Evolutionary conservation across 2,888 invertebrate genomes (phyloP), one percentile per base, ranked within the genome.

Genomic region (Pterobdella sp.): DNA sequence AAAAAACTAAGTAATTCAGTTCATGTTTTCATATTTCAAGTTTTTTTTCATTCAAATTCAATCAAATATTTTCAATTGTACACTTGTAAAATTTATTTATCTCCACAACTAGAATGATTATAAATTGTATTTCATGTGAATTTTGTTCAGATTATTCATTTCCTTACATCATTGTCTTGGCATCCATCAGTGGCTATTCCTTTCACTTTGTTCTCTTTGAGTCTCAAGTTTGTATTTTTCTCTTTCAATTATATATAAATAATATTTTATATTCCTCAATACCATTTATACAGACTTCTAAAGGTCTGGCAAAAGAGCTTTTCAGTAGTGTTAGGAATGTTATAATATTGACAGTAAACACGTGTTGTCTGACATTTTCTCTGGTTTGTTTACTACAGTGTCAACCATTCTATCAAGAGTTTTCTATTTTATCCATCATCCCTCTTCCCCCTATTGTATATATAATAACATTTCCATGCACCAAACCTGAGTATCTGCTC

Each of bases 181-280:
- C 93, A 78, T 94, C 95, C 2, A 90, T 95, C 83, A 88, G 94
- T 81, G 92, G 94, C 14, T 93, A 91, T 83, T 94, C 95, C 1
- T 90, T 91, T 3, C 94, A 95, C 84, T 92, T 94, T 85, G 91
- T 95, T 0, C 88, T 89, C 74, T 90, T 91, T 84, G 85, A 90
- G 52, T 90, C 94, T 81, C 94, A 94, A 86, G 87, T 87, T 83
- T 78, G 75, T 65, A 26, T 73, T 18, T 7, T n/a, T n/a, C n/a
- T n/a, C n/a, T n/a, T n/a, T n/a, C n/a, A n/a, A n/a, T n/a, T n/a
- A n/a, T n/a, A n/a, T n/a, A n/a, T n/a, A n/a, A n/a, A n/a, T n/a
- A n/a, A n/a, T n/a, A n/a, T n/a, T n/a, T n/a, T n/a, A n/a, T n/a
- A n/a, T n/a, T n/a, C n/a, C 49, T 14, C 49, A 42, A 7, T 14